Base-by-base conservation (phyloP, 2,888 invertebrate genomes). In the Asteroscopus sphinx region DNA sequence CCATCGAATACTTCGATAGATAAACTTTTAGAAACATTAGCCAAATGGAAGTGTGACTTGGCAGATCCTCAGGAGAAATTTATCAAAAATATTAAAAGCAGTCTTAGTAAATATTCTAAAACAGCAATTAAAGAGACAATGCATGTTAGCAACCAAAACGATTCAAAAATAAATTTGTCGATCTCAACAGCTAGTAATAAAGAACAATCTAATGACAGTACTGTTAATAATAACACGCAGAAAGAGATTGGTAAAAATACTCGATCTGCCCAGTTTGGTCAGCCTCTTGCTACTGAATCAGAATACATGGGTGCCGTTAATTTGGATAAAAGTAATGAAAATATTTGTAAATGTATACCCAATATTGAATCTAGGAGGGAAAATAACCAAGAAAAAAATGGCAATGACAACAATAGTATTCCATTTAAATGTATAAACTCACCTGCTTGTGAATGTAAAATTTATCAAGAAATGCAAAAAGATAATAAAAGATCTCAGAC, bases 1-100 rank as follows among this genome's bases (percentile, higher is more conserved):
- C 93, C 93, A 30, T 93, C 93, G 40, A 88, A 81, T 53, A 84
- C 85, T 33, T 93, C 93, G 3, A 83, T 93, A 58, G 87, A 93
- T 65, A 83, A 83, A 57, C 78, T 93, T 47, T 76, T 93, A 41
- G 78, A 85, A 48, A 85, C 77, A 11, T 83, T 92, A 61, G 56
- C 70, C 1, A 82, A 85, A 60, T 85, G 83, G 85, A 86, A 86
- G 67, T 68, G 53, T 68, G 80, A 85, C 53, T 65, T 83, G 46
- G 46, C 35, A 35, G 46, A 56, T 28, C 51, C 65, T 32, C 41
- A 49, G 47, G 68, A 69, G 5, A 46, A 56, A 35, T 40, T 32
- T 32, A 39, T 52, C 3, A 69, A 62, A 25, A 41, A 45, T 28
- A 39, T 45, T 32, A 56, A 47, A 48, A 64, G 55, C 49, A 55